Conservation (phyloP, 2,113 vertebrate species). For the zebrafish (Danio rerio) region DNA sequence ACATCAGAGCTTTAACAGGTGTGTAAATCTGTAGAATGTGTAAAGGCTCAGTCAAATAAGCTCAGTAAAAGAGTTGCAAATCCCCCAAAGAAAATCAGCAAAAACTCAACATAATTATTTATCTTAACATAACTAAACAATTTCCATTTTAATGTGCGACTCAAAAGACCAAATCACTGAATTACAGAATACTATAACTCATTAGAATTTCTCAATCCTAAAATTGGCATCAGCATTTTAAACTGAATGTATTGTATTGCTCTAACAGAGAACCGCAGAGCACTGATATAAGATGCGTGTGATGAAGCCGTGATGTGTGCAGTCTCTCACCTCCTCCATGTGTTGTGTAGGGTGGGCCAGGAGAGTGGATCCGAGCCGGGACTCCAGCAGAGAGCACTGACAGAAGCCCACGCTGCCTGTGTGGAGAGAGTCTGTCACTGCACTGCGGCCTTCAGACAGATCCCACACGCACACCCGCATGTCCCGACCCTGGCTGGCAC, state of each 20-base stretch:
- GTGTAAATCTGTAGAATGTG: too few relatives aligned
- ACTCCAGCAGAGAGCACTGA: slow-evolving; percentile 79
- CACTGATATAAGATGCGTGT: background rate
- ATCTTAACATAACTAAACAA: too few relatives aligned
- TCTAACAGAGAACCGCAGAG: background rate
- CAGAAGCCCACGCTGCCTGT: slow-evolving; percentile 89
- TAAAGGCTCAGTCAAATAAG: too few relatives aligned
- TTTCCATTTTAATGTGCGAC: too few relatives aligned
- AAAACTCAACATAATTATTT: too few relatives aligned
- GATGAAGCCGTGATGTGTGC: background rate
- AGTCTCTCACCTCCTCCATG: slow-evolving; percentile 84
- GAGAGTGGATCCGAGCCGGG: slow-evolving; percentile 68
- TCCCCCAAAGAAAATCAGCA: too few relatives aligned
- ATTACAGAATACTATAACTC: too few relatives aligned
- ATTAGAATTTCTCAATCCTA: too few relatives aligned
- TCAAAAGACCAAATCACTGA: too few relatives aligned
- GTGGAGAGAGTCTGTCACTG: slow-evolving; percentile 76
- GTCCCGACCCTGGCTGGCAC: slow-evolving; percentile 89
- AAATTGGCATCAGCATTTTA: background rate
- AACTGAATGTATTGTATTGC: background rate
- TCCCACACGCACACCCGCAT: slow-evolving; percentile 88
- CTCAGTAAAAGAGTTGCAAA: too few relatives aligned
- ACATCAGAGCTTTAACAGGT: too few relatives aligned
- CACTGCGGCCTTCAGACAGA: slow-evolving; percentile 82
- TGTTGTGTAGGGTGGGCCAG: slow-evolving; percentile 83